Conservation (phyloP, 2,888 invertebrate genomes). For the Drosophila falleni region DNA sequence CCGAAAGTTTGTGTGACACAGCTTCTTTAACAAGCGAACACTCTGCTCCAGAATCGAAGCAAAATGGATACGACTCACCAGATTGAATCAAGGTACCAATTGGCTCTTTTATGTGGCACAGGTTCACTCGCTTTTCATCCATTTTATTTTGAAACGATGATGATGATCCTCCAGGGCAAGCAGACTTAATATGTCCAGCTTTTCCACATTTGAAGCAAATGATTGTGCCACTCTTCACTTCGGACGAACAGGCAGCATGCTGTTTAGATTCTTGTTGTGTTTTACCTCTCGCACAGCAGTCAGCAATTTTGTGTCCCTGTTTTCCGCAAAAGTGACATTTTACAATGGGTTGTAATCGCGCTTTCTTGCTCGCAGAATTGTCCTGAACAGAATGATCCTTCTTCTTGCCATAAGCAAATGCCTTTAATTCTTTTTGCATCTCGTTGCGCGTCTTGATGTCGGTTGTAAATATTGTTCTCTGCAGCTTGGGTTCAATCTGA, state of each 20-base stretch:
- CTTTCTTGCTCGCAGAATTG: background rate
- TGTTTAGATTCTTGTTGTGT: conserved; percentile 5
- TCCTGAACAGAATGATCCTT: background rate
- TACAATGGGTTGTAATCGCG: background rate
- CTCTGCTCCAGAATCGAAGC: conserved; percentile 13
- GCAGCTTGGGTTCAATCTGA: conserved; percentile 1
- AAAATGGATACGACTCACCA: conserved; percentile 20
- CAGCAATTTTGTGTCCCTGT: conserved; percentile 4
- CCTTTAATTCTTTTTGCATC: background rate
- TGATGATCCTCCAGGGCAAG: conserved; percentile 8
- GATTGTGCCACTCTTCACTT: conserved; percentile 2
- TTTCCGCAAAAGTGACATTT: conserved; percentile 10
- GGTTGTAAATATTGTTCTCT: background rate
- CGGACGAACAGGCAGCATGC: conserved; percentile 5
- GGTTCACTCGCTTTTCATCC: conserved; percentile 18
- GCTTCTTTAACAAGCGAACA: background rate
- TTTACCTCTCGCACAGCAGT: background rate
- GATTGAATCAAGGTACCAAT: conserved; percentile 16
- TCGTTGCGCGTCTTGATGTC: conserved; percentile 4
- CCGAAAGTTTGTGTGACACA: conserved; percentile 7
- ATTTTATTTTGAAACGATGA: conserved; percentile 1
- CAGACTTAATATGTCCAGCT: conserved; percentile 7
- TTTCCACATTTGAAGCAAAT: conserved; percentile 12
- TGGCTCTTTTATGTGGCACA: conserved; percentile 14
- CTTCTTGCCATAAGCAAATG: conserved; percentile 4